Evolutionary conservation across 2,888 invertebrate genomes (phyloP), one percentile per base, ranked within the genome.

Genomic region (Epinotia nisella): DNA sequence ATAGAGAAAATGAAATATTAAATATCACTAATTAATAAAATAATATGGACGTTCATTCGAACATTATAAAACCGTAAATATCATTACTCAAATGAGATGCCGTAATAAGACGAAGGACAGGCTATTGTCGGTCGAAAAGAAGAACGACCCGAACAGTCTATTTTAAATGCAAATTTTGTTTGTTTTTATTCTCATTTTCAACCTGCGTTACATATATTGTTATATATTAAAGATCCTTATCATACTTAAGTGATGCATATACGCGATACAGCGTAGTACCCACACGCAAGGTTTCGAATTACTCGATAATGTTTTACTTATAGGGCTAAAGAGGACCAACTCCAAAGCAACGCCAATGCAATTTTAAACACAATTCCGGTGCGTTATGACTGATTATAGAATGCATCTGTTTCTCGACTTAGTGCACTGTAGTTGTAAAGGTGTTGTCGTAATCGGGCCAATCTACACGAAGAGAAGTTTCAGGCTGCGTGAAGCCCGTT

Each of bases 401-500:
- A 17, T 64, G 51, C 39, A 65, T 15, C 39, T 53, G 7, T 39
- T 53, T 41, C 1, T 56, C 1, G 15, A 41, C 39, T 24, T 56
- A 49, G n/a, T 39, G 55, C 39, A 53, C 21, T 66, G 21, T 66
- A 56, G 21, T 56, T 41, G 21, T 66, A 10, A 41, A 13, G 39
- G 11, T 15, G 21, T 39, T 41, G 10, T 81, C 78, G 87, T 90
- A 91, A 91, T 91, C 91, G 83, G 79, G 75, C 75, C 84, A 83
- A 92, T 91, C 91, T 91, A 87, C 86, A 84, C 81, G 78, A 75
- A 83, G 87, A 87, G 87, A 87, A 84, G 86, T 85, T 82, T 86
- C 88, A 87, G 84, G 82, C 82, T 85, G 90, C 92, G 88, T 91
- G 89, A 91, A 91, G 86, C 85, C 81, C 85, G 91, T 92, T 90